Percentiles rank a stretch among this genome's conserved stretches.
Evolutionary conservation across 2,888 invertebrate species (phyloP).

Genomic region (Achlya flavicornis): DNA sequence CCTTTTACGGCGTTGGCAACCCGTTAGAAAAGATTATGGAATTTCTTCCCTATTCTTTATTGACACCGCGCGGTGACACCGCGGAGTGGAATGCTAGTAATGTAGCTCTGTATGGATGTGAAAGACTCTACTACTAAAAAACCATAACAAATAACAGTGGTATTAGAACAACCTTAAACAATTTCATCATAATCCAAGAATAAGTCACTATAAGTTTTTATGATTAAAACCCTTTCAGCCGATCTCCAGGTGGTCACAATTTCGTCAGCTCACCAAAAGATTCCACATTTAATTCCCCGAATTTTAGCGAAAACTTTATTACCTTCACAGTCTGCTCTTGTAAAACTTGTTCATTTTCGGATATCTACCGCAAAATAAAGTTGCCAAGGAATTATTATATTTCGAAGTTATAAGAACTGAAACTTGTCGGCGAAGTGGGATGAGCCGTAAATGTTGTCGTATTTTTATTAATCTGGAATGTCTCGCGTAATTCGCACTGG

Average conservation of each 20-base stretch:
- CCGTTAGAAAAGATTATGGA: no score
- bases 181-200: conserved; percentile 25
- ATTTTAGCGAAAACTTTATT: conserved; percentile 53
- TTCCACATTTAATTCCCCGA: conserved; percentile 56
- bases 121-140: no score
- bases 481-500: conserved; percentile 11
- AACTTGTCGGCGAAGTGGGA: conserved; percentile 36
- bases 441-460: conserved; percentile 25
- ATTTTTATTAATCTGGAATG: conserved; percentile 23
- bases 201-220: conserved; percentile 37
- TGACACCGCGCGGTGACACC: no score
- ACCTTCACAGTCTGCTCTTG: conserved; percentile 53
- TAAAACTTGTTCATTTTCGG: conserved; percentile 60
- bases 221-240: conserved; percentile 37
- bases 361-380: conserved; percentile 52
- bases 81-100: no score
- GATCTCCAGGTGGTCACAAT: conserved; percentile 54
- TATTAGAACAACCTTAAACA: neutral
- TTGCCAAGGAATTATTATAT: conserved; percentile 56
- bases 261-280: conserved; percentile 30
- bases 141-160: conserved; percentile 30
- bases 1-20: no score
- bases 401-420: conserved; percentile 45
- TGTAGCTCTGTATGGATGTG: no score
- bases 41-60: no score